Percentiles rank a stretch among this genome's conserved stretches.
Conservation (phyloP, 2,797 vertebrate genomes). For the Trematocara caparti region DNA sequence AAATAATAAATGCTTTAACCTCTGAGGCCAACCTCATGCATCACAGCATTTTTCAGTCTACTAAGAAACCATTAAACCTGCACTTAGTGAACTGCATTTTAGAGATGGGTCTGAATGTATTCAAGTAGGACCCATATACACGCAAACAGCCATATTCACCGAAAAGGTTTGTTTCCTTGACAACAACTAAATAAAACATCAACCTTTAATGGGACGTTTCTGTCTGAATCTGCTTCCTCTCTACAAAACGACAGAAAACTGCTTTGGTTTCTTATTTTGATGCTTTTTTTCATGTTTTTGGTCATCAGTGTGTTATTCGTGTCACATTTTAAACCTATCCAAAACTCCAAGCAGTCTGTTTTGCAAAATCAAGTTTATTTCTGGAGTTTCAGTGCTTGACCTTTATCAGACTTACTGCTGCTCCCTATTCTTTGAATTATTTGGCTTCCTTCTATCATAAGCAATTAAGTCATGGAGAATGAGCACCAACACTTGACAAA, state of each 20-base stretch:
- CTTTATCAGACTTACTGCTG: background rate
- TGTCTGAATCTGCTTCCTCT: background rate
- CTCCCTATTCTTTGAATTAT: background rate
- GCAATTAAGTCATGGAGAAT: background rate
- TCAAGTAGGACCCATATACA: slow-evolving; percentile 20
- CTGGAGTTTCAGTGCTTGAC: background rate
- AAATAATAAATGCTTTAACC: background rate
- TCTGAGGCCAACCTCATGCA: background rate
- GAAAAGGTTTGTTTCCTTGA: slow-evolving; percentile 32
- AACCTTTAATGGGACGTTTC: slow-evolving; percentile 16
- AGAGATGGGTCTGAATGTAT: background rate
- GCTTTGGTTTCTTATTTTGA: background rate
- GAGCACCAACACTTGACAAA: background rate
- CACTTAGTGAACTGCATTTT: slow-evolving; percentile 22
- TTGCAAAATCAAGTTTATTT: background rate
- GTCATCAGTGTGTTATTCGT: background rate
- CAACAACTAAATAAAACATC: slow-evolving; percentile 60
- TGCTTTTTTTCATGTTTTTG: background rate
- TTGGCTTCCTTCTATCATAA: background rate
- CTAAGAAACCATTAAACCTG: slow-evolving; percentile 12
- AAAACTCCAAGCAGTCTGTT: background rate
- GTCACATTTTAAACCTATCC: background rate
- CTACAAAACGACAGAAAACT: background rate
- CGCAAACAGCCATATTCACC: slow-evolving; percentile 29
- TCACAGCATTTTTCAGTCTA: background rate